Base-by-base conservation (phyloP, 2,888 invertebrate species). In the Caenorhabditis virilis region DNA sequence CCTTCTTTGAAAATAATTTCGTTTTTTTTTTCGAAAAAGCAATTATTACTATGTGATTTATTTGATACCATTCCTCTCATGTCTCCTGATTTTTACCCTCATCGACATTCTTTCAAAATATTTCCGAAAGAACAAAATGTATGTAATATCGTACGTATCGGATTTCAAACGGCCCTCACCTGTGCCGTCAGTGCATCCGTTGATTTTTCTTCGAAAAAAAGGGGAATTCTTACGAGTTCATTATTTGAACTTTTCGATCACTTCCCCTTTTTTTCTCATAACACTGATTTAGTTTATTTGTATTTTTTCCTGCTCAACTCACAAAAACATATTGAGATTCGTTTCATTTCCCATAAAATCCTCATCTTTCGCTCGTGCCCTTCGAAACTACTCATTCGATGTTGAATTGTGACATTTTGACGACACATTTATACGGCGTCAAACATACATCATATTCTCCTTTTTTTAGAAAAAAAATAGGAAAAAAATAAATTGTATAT, bases 131-230 rank as follows among this genome's bases (percentile, higher is more conserved):
- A 55, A 51, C 55, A 61, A 61, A 61, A 61, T 61, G 55, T 61
- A 61, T 61, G 60, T 30, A 30, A n/a, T 61, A 61, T 61, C 61
- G 61, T 61, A 61, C 61, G 61, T 61, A 61, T 61, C 61, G 27
- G 30, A 50, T 61, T 61, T 55, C 61, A 51, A n/a, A 36, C 54
- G 36, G 35, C 48, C 39, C 36, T 5, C 36, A 36, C 36, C 36
- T 36, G 36, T n/a, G 9, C 36, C 16, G 11, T 36, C 36, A n/a
- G 36, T 9, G 30, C 30, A 13, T 6, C 30, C 30, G 30, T 13
- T 13, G 30, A 30, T 30, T 30, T 30, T 30, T 30, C 30, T 30
- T n/a, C n/a, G n/a, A n/a, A n/a, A n/a, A n/a, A n/a, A n/a, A n/a
- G n/a, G n/a, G n/a, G n/a, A n/a, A n/a, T n/a, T n/a, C n/a, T n/a